Evolutionary conservation across 64 coral and sea anemone species (phyloP).

Genomic region (Stichodactyla mertensii): DNA sequence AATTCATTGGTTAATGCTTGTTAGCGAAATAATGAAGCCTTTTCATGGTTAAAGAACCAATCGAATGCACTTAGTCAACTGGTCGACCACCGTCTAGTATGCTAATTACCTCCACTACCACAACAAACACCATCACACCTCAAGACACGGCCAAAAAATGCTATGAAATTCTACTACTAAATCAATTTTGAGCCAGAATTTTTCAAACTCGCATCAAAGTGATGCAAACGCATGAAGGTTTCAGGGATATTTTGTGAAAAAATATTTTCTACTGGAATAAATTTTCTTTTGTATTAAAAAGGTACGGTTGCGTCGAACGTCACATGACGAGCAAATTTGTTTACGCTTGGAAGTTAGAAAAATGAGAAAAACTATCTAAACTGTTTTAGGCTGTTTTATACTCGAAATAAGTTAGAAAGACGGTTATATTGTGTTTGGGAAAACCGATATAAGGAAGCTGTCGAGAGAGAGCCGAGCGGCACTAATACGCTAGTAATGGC

Average conservation of each 20-base stretch:
- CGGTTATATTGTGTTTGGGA: background rate
- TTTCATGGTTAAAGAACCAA: slow-evolving; percentile 12
- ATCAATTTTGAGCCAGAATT: background rate
- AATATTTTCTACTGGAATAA: background rate
- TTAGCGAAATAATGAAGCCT: background rate
- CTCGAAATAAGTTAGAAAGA: background rate
- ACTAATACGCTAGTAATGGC: background rate
- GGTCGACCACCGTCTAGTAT: background rate
- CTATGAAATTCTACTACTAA: background rate
- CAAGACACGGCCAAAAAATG: background rate
- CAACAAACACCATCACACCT: slow-evolving; percentile 9
- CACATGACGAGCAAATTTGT: background rate
- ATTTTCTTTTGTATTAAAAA: background rate
- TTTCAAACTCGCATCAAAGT: background rate
- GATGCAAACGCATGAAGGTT: background rate
- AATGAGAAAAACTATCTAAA: background rate
- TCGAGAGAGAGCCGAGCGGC: background rate
- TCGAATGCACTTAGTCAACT: background rate
- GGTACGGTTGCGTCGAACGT: background rate
- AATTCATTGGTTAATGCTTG: background rate
- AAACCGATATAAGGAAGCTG: background rate
- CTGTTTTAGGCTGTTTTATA: background rate
- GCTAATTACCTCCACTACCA: background rate
- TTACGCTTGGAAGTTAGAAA: background rate
- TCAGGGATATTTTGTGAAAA: background rate